Conservation (phyloP, 23 tunicate species). For the Diplosoma virens region DNA sequence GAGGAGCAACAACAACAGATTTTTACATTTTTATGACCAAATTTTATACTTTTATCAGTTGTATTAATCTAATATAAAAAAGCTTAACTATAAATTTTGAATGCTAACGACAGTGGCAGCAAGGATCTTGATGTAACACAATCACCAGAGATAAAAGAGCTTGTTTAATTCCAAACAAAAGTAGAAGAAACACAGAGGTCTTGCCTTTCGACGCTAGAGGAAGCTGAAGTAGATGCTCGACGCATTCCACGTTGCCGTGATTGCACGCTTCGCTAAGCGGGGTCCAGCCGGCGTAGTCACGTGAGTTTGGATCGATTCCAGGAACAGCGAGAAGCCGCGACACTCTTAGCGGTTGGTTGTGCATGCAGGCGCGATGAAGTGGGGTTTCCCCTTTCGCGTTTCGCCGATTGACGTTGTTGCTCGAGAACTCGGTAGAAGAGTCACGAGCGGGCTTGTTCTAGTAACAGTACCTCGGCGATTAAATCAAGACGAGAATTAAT, state of each 20-base stretch:
- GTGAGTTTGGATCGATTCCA: conserved; percentile 68
- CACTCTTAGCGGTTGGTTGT: conserved; percentile 49
- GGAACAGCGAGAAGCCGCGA: conserved; percentile 27
- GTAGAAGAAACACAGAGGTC: too few species aligned
- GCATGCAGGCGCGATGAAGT: conserved; percentile 79
- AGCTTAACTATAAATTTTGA: too few species aligned
- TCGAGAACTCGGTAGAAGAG: not conserved
- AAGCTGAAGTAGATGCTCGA: conserved; percentile 45
- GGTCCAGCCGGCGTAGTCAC: conserved; percentile 91
- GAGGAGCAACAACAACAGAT: too few species aligned
- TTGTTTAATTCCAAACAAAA: too few species aligned
- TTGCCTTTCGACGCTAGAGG: conserved; percentile 30
- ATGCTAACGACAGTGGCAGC: too few species aligned
- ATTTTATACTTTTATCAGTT: too few species aligned
- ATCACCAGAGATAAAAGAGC: too few species aligned
- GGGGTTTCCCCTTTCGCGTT: conserved; percentile 79
- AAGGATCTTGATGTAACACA: too few species aligned
- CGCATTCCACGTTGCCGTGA: conserved; percentile 71
- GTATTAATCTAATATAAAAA: too few species aligned
- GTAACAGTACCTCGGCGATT: too few species aligned
- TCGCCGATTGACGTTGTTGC: conserved; percentile 43
- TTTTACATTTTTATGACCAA: too few species aligned
- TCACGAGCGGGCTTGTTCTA: not conserved
- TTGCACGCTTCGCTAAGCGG: conserved; percentile 86
- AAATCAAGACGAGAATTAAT: too few species aligned